Evolutionary conservation across 2,797 vertebrate genomes (phyloP).

Genomic region (Sebastes taczanowskii): DNA sequence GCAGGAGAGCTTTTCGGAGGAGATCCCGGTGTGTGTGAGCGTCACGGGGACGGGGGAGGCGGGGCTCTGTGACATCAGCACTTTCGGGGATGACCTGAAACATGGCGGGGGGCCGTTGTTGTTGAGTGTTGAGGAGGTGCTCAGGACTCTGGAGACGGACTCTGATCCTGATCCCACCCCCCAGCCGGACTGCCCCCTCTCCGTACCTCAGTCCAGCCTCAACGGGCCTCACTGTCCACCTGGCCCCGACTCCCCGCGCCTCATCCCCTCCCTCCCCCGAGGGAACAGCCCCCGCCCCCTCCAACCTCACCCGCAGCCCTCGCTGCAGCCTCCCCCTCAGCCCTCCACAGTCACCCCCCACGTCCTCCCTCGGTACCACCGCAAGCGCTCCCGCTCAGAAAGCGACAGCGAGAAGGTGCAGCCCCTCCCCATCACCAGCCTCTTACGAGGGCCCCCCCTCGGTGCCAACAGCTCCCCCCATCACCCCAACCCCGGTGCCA

Average conservation of each 20-base stretch:
- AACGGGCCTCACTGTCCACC: slow-evolving; percentile 88
- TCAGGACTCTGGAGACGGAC: slow-evolving; percentile 94
- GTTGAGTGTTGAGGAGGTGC: slow-evolving; percentile 96
- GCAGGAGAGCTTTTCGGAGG: slow-evolving; percentile 85
- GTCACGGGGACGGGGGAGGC: slow-evolving; percentile 79
- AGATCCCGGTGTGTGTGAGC: slow-evolving; percentile 88
- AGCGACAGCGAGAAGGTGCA: slow-evolving; percentile 98
- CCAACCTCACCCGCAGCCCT: slow-evolving; percentile 84
- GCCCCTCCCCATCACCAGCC: slow-evolving; percentile 94
- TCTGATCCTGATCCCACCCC: slow-evolving; percentile 81
- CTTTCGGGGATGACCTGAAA: slow-evolving; percentile 92
- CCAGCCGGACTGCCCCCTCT: slow-evolving; percentile 60
- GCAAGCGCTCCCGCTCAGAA: slow-evolving; percentile 96
- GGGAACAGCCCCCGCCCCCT: slow-evolving; percentile 78
- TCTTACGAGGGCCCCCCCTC: slow-evolving; percentile 87
- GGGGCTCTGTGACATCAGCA: slow-evolving; percentile 88
- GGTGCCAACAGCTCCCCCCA: slow-evolving; percentile 84
- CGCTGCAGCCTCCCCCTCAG: slow-evolving; percentile 75
- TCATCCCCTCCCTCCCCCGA: slow-evolving; percentile 70
- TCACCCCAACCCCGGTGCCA: slow-evolving; percentile 81
- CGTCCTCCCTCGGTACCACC: slow-evolving; percentile 88
- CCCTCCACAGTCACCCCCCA: slow-evolving; percentile 86
- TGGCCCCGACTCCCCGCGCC: slow-evolving; percentile 53
- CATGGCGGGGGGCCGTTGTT: slow-evolving; percentile 89
- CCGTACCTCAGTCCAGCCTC: slow-evolving; percentile 82